These are phyloP conservation scores for Habropoda laboriosa DNA, from an alignment of 1,140 invertebrate genomes.

Conservation along the genomic window DNA sequence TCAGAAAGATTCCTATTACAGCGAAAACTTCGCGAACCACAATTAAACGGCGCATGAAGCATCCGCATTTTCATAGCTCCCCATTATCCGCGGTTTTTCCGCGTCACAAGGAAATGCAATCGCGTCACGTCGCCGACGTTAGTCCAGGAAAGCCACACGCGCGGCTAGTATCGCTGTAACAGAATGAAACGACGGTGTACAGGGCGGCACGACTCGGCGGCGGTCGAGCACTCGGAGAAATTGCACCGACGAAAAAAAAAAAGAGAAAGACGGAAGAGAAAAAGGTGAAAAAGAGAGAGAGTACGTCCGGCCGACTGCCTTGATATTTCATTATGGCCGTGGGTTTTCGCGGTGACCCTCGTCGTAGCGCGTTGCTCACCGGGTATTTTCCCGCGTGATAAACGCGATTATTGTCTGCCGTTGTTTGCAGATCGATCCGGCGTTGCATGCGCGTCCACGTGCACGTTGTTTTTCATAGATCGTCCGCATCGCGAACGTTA, in stretches of 20 bases:
- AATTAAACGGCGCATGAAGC: not conserved
- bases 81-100: constrained; percentile 6
- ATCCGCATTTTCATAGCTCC: not conserved
- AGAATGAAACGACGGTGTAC: constrained; percentile 4
- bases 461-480: constrained; percentile 50
- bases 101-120: not conserved
- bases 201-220: not conserved
- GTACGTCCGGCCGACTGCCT: not conserved
- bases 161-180: constrained; percentile 3
- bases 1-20: no score
- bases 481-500: constrained; percentile 17
- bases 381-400: constrained; percentile 51
- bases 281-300: not conserved
- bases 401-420: constrained; percentile 59
- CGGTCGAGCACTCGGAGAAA: not conserved
- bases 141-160: constrained; percentile 17
- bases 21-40: no score
- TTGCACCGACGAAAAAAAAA: constrained; percentile 6
- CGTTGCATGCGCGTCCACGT: constrained; percentile 57
- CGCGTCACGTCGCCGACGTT: constrained; percentile 6
- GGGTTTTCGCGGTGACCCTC: constrained; percentile 24
- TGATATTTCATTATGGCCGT: constrained; percentile 1
- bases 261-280: not conserved
- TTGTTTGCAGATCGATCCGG: constrained; percentile 52
- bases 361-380: not conserved